These are phyloP conservation scores for Troides aeacus DNA, from an alignment of 2,888 invertebrate species.

Conservation along the genomic window DNA sequence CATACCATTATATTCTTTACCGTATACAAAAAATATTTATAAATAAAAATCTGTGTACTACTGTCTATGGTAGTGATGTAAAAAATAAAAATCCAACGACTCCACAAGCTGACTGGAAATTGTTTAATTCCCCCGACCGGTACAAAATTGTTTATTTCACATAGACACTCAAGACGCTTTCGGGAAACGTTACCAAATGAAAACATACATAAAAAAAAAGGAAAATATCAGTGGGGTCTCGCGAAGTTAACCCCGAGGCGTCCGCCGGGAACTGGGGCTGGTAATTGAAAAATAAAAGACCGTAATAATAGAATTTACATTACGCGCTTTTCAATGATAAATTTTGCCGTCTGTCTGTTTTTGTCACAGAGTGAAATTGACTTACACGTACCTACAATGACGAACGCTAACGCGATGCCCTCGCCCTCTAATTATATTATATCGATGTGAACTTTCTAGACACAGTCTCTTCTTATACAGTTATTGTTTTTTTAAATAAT, in stretches of 20 bases:
- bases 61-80: no score
- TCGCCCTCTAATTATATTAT: conserved; percentile 35
- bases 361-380: conserved; percentile 70
- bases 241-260: conserved; percentile 70
- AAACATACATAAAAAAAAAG: conserved; percentile 39
- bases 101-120: neutral
- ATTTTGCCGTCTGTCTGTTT: conserved; percentile 71
- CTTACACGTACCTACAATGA: conserved; percentile 43
- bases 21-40: no score
- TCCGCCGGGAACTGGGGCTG: conserved; percentile 57
- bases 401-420: conserved; percentile 25
- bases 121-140: conserved; percentile 22
- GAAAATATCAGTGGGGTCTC: conserved; percentile 50
- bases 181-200: conserved; percentile 39
- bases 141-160: conserved; percentile 22
- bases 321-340: conserved; percentile 76
- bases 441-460: conserved; percentile 6
- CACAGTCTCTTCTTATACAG: neutral
- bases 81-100: no score
- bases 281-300: conserved; percentile 81
- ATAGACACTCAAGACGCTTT: conserved; percentile 27
- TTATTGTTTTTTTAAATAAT: neutral
- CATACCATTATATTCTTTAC: no score
- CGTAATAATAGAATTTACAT: conserved; percentile 80
- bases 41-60: no score